Conservation (phyloP, 2,888 invertebrate genomes). For the Apantesis nais region DNA sequence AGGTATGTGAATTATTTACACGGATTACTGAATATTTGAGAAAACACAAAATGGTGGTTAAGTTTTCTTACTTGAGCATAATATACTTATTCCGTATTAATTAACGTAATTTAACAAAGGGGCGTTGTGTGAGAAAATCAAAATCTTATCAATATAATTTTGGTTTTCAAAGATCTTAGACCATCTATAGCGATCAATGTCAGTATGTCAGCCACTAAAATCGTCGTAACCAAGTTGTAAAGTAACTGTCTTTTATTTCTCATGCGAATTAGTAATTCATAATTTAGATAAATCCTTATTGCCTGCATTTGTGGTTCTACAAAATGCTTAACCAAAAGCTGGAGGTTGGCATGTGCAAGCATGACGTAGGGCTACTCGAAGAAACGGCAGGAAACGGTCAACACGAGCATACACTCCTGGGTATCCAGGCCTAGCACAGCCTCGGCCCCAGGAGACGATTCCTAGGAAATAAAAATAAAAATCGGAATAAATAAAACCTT, state of each 20-base stretch:
- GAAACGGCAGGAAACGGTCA: slow-evolving; percentile 76
- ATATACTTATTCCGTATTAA: neutral
- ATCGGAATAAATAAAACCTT: neutral
- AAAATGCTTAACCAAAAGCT: slow-evolving; percentile 34
- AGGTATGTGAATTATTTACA: neutral
- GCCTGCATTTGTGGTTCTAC: neutral
- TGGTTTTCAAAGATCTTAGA: neutral
- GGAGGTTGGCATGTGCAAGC: slow-evolving; percentile 77
- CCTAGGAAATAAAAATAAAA: slow-evolving; percentile 69
- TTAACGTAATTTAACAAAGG: neutral
- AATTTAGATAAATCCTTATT: neutral
- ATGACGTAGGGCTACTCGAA: slow-evolving; percentile 73
- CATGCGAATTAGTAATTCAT: neutral
- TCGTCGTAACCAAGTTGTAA: neutral
- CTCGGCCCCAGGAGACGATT: slow-evolving; percentile 92
- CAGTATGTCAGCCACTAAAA: neutral
- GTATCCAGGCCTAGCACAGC: slow-evolving; percentile 88
- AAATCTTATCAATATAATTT: too few species aligned
- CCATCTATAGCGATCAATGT: neutral
- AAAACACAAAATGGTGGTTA: neutral
- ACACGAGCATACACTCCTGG: slow-evolving; percentile 80
- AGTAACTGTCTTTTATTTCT: neutral
- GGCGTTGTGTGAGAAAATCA: too few species aligned
- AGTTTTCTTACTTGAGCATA: neutral
- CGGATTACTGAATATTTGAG: neutral